Evolutionary conservation across 2,113 vertebrate species (phyloP).

Genomic region (Sinocyclocheilus rhinocerous): DNA sequence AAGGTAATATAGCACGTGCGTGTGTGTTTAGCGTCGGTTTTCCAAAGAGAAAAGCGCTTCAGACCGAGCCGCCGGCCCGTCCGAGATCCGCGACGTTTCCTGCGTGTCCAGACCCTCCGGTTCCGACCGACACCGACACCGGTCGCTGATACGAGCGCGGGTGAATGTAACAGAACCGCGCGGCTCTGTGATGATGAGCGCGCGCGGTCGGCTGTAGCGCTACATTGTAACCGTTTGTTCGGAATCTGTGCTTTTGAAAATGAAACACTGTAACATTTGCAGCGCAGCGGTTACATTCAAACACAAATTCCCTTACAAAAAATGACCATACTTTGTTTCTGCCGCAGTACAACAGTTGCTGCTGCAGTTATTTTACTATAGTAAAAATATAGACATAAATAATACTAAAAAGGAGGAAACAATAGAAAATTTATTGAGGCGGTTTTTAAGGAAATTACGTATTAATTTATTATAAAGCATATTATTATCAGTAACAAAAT

Average conservation of each 20-base stretch:
- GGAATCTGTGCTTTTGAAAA: not conserved
- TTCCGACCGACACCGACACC: slow-evolving; percentile 8
- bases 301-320: too few relatives aligned
- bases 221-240: slow-evolving; percentile 5
- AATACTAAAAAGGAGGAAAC: not conserved
- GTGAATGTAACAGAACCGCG: slow-evolving; percentile 27
- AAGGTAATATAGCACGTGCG: slow-evolving; percentile 77
- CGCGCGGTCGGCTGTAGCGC: not conserved
- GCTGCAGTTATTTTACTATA: not conserved
- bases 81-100: slow-evolving; percentile 42
- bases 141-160: not conserved
- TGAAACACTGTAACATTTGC: not conserved
- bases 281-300: not conserved
- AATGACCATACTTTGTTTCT: not conserved
- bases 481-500: too few relatives aligned
- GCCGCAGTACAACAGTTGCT: not conserved
- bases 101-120: slow-evolving; percentile 6
- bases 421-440: too few relatives aligned
- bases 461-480: too few relatives aligned
- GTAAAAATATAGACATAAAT: not conserved
- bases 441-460: too few relatives aligned
- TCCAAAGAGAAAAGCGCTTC: not conserved
- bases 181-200: not conserved
- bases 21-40: not conserved
- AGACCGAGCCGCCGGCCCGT: slow-evolving; percentile 39